Base-by-base conservation (phyloP, 2,888 invertebrate genomes). In the Drosophila macrothrix region DNA sequence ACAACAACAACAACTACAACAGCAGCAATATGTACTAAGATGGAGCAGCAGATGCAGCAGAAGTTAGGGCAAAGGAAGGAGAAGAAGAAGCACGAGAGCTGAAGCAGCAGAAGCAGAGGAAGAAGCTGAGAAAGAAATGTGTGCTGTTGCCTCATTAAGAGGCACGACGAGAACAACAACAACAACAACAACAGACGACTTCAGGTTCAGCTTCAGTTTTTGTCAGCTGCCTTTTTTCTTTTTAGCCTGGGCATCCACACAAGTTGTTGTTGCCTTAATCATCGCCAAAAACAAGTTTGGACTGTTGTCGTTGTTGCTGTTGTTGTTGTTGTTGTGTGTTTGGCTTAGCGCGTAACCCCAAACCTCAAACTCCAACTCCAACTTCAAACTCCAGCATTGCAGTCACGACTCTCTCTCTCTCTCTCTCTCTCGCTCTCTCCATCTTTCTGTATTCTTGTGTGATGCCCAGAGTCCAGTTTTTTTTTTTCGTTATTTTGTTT, bases 251-350 rank as follows among this genome's bases (percentile, higher is more conserved):
- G 66, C 61, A 53, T 55, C 71, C 55, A 56, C 29, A 33, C 25
- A 25, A 41, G 73, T 55, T 49, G 43, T 29, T 61, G 76, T 39
- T 65, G 75, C 86, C 73, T 72, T 88, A 84, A 84, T 84, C 82
- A 84, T 79, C 82, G 83, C 82, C 88, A 84, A 84, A 84, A 83
- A 81, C 79, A 67, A 73, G 81, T 80, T 77, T 81, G 74, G 78
- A 56, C 61, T 73, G 63, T 64, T 66, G 70, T 33, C 39, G 58
- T 43, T 73, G 52, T 39, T 37, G 35, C 60, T 55, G 39, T 10
- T 66, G 64, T 29, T 62, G 58, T 39, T 61, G 65, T 35, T 67
- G 65, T 31, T 29, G 29, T 29, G 54, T 61, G 50, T 70, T 67
- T 67, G 79, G 80, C 81, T 80, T 77, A 80, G 55, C 79, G 67